phyloP scores from a whole-genome alignment of 2,888 invertebrate genomes.

The Calameuta idolon region DNA sequence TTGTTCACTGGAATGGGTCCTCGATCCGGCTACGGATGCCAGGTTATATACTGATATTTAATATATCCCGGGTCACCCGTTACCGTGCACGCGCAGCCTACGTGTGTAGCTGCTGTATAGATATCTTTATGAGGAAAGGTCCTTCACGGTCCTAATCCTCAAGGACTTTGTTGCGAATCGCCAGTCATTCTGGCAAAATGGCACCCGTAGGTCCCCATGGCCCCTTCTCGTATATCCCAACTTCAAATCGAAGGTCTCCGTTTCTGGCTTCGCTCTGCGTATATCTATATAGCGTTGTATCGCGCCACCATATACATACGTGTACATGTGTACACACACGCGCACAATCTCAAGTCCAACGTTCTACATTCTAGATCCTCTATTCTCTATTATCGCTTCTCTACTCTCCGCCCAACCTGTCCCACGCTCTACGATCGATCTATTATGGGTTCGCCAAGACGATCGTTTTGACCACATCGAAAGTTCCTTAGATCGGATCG shows the following conservation, averaged over 20 bases:
- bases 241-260: background rate
- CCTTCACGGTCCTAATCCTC: conserved; percentile 10
- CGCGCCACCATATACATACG: background rate
- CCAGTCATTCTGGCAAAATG: conserved; percentile 4
- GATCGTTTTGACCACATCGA: background rate
- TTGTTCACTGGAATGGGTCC: background rate
- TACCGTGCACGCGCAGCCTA: background rate
- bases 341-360: background rate
- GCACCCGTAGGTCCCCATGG: background rate
- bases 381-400: background rate
- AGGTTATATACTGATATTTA: background rate
- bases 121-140: background rate
- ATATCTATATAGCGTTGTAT: too few relatives aligned
- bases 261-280: background rate
- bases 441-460: background rate
- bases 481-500: background rate
- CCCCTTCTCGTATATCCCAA: background rate
- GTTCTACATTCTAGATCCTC: background rate
- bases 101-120: background rate
- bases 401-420: background rate
- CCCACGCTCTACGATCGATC: background rate
- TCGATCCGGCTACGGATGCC: background rate
- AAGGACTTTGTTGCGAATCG: conserved; percentile 5
- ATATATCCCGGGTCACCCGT: background rate
- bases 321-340: too few relatives aligned